Conservation (phyloP, 2,797 vertebrate genomes). For the Babyrousa celebensis region DNA sequence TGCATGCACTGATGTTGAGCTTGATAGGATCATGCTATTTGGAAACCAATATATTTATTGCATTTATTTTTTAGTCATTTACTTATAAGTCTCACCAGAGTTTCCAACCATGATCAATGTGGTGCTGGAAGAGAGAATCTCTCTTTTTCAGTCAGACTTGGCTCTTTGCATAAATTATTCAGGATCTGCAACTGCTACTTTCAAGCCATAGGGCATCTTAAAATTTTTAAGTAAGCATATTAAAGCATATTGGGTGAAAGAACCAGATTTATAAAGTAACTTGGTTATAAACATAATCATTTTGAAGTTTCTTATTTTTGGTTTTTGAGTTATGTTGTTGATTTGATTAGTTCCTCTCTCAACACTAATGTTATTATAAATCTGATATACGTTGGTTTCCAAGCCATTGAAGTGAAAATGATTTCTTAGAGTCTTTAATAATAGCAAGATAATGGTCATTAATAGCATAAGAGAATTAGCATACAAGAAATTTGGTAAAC, state of each 20-base stretch:
- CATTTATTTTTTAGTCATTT: background rate
- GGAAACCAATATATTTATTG: background rate
- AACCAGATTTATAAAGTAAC: background rate
- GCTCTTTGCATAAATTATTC: background rate
- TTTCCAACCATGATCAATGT: background rate
- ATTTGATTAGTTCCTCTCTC: background rate
- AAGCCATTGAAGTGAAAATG: background rate
- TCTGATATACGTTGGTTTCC: background rate
- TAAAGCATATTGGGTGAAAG: background rate
- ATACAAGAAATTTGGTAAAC: background rate
- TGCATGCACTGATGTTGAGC: background rate
- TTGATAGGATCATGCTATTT: background rate
- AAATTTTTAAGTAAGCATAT: constrained; percentile 12
- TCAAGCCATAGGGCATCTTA: background rate
- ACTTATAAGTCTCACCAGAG: background rate
- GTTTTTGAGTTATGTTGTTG: constrained; percentile 22
- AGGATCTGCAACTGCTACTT: background rate
- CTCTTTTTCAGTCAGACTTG: background rate
- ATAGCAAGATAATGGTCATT: background rate
- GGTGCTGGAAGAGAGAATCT: background rate
- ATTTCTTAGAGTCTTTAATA: background rate
- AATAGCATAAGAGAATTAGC: background rate
- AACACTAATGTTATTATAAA: background rate
- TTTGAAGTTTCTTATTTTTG: constrained; percentile 29
- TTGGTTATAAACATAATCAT: background rate